A percentile compares a stretch with the other conserved stretches of the same genome.
These are phyloP conservation scores for Campopleginae sp. DNA, from an alignment of 2,888 invertebrate genomes.

Conservation along the genomic window DNA sequence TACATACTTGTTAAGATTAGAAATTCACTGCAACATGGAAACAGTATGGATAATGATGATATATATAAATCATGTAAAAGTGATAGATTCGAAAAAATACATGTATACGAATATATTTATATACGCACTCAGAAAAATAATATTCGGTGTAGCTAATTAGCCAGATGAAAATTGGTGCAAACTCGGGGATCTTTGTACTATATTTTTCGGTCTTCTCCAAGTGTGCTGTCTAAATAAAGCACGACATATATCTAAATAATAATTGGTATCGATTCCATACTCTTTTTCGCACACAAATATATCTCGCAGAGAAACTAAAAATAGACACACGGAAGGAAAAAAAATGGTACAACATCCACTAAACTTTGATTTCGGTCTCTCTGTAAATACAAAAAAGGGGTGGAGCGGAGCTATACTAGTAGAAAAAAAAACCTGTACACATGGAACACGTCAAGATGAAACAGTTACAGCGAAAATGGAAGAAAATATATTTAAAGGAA, in stretches of 20 bases:
- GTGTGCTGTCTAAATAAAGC: conserved; percentile 43
- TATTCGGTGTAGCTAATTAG: conserved; percentile 63
- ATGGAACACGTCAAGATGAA: conserved; percentile 47
- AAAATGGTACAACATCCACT: conserved; percentile 59
- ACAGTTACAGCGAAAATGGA: conserved; percentile 39
- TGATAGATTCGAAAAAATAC: conserved; percentile 24
- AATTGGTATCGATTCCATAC: conserved; percentile 72
- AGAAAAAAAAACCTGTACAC: conserved; percentile 54
- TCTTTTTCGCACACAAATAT: conserved; percentile 65
- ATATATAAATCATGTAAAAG: conserved; percentile 6
- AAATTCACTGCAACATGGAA: conserved; percentile 55
- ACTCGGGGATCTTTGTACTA: conserved; percentile 8
- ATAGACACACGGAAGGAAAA: conserved; percentile 15
- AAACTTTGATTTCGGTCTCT: conserved; percentile 58
- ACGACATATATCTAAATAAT: conserved; percentile 31
- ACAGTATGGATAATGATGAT: conserved; percentile 30
- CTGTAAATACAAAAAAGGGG: conserved; percentile 59
- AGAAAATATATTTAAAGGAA: conserved; percentile 24
- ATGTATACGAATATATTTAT: not conserved
- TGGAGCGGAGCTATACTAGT: conserved; percentile 33
- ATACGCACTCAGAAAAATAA: conserved; percentile 58
- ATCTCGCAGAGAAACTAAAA: conserved; percentile 58
- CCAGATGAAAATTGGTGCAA: conserved; percentile 65
- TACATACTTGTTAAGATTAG: conserved; percentile 65
- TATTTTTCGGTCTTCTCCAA: conserved; percentile 43